phyloP scores from a whole-genome alignment of 2,113 vertebrate genomes.

The Eira barbara region DNA sequence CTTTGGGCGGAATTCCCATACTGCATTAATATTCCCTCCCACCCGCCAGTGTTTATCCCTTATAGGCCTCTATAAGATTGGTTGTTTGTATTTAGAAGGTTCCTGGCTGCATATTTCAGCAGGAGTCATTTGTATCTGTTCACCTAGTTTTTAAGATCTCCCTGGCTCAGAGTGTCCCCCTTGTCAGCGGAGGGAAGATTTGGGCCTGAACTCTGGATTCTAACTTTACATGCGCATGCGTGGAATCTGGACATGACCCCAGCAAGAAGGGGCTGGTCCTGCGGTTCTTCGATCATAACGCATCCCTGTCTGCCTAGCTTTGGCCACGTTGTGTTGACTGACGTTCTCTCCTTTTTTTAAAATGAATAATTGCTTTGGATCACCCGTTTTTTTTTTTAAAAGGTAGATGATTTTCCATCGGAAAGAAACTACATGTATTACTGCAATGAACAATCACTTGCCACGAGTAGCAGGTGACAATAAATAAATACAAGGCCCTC shows the following conservation, averaged over 20 bases:
- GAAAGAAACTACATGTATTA: background rate
- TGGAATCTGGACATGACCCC: background rate
- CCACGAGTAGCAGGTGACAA: background rate
- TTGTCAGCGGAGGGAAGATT: background rate
- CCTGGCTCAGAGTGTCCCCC: background rate
- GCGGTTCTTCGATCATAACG: background rate
- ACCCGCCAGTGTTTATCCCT: background rate
- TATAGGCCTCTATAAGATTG: background rate
- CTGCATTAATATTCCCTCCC: background rate
- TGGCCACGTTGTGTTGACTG: background rate
- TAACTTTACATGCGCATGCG: fast-evolving
- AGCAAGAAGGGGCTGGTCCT: background rate
- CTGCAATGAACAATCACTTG: background rate
- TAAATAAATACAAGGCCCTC: background rate
- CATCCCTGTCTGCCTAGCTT: background rate
- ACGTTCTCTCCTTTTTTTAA: background rate
- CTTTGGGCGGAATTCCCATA: background rate
- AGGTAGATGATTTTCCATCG: background rate
- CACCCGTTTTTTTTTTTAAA: background rate
- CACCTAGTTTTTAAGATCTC: background rate
- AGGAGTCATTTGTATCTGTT: background rate
- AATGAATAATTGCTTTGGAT: background rate
- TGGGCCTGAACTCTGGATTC: background rate
- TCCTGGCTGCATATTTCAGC: background rate
- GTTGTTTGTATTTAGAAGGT: background rate